Base-by-base conservation (phyloP, 2,113 vertebrate species). In the Nerophis ophidion region DNA sequence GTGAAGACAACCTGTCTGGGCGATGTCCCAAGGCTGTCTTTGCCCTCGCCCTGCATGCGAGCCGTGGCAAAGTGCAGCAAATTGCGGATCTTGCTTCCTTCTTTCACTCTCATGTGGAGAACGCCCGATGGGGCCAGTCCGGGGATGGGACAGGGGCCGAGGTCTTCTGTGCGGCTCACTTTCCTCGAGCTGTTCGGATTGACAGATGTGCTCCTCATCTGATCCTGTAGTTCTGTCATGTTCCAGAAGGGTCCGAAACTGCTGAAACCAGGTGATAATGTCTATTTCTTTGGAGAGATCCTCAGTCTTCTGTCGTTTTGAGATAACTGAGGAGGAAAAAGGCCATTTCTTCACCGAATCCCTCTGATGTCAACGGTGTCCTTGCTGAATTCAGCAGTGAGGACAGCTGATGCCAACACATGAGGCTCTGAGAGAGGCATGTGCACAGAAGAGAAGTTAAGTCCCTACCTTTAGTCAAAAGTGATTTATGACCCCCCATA, bases 71-170 rank as follows among this genome's bases (percentile, higher is more conserved):
- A 95, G 54, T 89, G 90, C 86, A 97, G 90, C 75, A 96, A 80
- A 84, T 95, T 97, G 54, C 91, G 88, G 80, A 96, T 96, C 81
- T 96, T 96, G 87, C 94, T 97, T 67, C 94, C 93, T 63, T 95
- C 94, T 82, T 94, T 95, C 72, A 98, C 95, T 46, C 88, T 81
- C 94, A 97, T 96, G 81, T 94, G 89, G 70, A 96, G 91, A 15
- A 92, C 85, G 0, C 87, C 90, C 0, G 26, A 26, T 26, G 88
- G 80, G 13, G 87, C 75, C 54, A 95, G 80, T 62, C 92, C 82
- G 0, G 88, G 79, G 59, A 97, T 95, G 7, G 93, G 93, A 56
- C 85, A 67, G 0, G 89, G 80, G 13, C 69, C 70, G 64, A 83
- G 83, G 69, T 92, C 90, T 71, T 93, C 93, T 0, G 85, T 89